phyloP scores from a whole-genome alignment of 2,888 invertebrate genomes.

The Meliscaeva auricollis region DNA sequence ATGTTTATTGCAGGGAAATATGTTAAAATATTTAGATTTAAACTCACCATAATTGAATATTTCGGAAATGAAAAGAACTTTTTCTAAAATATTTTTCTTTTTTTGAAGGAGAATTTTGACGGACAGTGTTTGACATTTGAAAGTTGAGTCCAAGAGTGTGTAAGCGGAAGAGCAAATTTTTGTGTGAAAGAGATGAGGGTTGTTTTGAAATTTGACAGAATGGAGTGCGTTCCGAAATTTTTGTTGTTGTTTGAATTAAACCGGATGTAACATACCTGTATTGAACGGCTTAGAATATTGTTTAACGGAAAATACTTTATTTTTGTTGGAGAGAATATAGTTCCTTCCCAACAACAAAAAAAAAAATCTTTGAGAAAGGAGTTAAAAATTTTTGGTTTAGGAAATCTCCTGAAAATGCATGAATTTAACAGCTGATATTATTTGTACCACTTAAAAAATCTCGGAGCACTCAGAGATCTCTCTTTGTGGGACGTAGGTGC shows the following conservation, averaged over 20 bases:
- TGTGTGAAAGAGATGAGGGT: constrained; percentile 2
- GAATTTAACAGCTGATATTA: too few species aligned
- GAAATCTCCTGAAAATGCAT: too few species aligned
- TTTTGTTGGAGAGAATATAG: too few species aligned
- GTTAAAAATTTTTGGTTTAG: too few species aligned
- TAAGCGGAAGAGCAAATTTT: constrained; percentile 23
- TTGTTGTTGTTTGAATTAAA: background rate
- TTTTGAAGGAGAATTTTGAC: constrained; percentile 70
- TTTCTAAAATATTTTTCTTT: constrained; percentile 70
- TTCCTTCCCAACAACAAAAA: too few species aligned
- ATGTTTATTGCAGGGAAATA: constrained; percentile 2
- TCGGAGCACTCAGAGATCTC: too few species aligned
- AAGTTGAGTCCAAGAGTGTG: constrained; percentile 51
- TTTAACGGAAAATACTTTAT: background rate
- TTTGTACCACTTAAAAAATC: too few species aligned
- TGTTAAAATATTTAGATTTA: background rate
- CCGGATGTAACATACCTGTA: constrained; percentile 31
- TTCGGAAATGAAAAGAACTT: constrained; percentile 60
- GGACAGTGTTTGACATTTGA: constrained; percentile 72
- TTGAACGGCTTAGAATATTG: background rate
- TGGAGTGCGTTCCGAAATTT: constrained; percentile 38
- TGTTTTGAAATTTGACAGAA: constrained; percentile 36
- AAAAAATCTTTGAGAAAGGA: too few species aligned
- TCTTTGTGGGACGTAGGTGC: too few species aligned
- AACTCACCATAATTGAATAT: constrained; percentile 74